Evolutionary conservation across 1,140 invertebrate genomes (phyloP), one percentile per base, ranked within the genome.

Genomic region (Stegodyphus mimosarum): DNA sequence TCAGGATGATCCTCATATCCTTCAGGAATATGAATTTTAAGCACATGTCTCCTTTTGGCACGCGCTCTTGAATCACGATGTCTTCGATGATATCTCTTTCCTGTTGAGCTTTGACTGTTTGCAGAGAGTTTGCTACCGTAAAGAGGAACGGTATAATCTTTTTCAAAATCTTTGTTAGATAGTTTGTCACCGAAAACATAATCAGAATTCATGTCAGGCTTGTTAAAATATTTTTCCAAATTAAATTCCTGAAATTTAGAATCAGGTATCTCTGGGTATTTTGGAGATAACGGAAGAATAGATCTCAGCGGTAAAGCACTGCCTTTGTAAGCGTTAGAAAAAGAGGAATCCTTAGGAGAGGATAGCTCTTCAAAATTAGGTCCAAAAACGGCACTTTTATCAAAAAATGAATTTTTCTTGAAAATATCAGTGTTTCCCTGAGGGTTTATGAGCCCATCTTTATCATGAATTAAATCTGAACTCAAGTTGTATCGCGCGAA

Each of bases 1-100:
- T 86, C 49, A 2, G 66, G 74, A 72, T 72, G n/a, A 10, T 78
- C 69, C 50, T 86, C 83, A 49, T 71, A 77, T 11, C 83, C 83
- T 9, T 48, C 17, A 15, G 83, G 83, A 15, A 53, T 78, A 67
- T 86, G 83, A 15, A 86, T 66, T 72, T 78, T 70, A 9, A 75
- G 74, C 6, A 63, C 15, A 0, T 33, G 55, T 33, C 80, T 83
- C 6, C 74, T 55, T 63, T 75, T 84, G 9, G 13, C 7, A 6
- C 81, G 10, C 7, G 63, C n/a, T 11, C 72, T 52, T 3, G 51
- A 64, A 49, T 70, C 18, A 5, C 63, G 60, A 5, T 63, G 64
- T 63, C 60, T 64, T 15, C 81, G 55, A 11, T 72, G 81, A 70
- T 84, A 84, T 53, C 63, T 13, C 33, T 33, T 33, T 1, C 33